These are phyloP conservation scores for Rhyacophila brunnea DNA, from an alignment of 1,140 invertebrate species.

Conservation along the genomic window DNA sequence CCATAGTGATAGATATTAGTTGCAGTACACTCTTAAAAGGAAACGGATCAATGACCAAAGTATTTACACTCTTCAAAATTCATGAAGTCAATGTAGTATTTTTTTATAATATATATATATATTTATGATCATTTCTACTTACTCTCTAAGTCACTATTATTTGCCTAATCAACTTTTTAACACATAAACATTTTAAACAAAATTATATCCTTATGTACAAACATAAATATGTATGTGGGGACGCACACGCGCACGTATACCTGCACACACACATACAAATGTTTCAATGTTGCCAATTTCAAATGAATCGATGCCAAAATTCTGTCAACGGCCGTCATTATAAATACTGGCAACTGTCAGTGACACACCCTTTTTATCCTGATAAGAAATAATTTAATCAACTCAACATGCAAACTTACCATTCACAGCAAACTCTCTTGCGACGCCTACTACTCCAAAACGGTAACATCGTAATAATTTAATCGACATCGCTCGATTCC, in stretches of 20 bases:
- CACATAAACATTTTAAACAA: constrained; percentile 24
- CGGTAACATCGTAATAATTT: too few species aligned
- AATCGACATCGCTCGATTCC: too few species aligned
- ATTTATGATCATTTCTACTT: constrained; percentile 30
- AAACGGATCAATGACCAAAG: neutral
- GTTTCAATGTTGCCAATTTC: neutral
- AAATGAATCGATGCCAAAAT: too few species aligned
- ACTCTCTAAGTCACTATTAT: constrained; percentile 27
- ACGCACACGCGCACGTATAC: neutral
- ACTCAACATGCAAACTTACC: neutral
- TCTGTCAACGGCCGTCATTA: too few species aligned
- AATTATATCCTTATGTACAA: constrained; percentile 23
- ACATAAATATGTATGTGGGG: neutral
- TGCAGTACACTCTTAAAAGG: constrained; percentile 5
- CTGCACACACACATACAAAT: neutral
- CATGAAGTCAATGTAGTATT: constrained; percentile 3
- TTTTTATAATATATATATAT: constrained; percentile 22
- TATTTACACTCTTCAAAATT: constrained; percentile 19
- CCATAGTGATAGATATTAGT: neutral
- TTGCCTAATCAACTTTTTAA: constrained; percentile 26
- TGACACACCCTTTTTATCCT: neutral
- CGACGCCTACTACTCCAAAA: neutral
- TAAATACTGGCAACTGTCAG: too few species aligned
- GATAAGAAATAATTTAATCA: neutral
- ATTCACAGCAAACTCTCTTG: neutral